Evolutionary conservation across 2,113 vertebrate genomes (phyloP).

Genomic region (Epinephelus lanceolatus): DNA sequence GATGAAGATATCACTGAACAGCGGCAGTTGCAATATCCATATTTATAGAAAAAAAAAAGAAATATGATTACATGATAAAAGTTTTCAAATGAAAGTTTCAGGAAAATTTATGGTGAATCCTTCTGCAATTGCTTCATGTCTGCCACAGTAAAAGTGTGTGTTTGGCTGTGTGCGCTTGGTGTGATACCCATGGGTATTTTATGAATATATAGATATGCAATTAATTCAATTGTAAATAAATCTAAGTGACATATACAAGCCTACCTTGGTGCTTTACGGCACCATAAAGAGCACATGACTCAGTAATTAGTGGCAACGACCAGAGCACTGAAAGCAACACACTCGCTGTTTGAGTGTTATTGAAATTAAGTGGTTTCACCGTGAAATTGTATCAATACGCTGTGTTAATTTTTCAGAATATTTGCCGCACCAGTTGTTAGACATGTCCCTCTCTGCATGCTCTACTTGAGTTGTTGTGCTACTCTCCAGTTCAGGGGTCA

Average conservation of each 20-base stretch:
- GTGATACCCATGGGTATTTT: background rate
- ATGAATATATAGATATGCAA: background rate
- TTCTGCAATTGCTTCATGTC: background rate
- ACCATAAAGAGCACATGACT: slow-evolving; percentile 7
- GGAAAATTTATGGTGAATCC: background rate
- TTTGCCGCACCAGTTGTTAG: background rate
- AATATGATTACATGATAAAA: slow-evolving; percentile 2
- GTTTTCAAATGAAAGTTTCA: background rate
- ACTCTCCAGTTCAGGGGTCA: background rate
- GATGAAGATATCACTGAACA: background rate
- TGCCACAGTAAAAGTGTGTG: background rate
- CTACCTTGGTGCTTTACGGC: slow-evolving; percentile 19
- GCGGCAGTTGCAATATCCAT: background rate
- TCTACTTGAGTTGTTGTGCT: background rate
- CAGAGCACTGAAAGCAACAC: background rate
- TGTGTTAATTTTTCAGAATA: background rate
- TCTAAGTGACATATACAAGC: slow-evolving; percentile 10
- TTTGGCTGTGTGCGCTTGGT: background rate
- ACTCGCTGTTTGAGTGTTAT: background rate
- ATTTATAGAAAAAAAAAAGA: background rate
- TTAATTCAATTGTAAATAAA: slow-evolving; percentile 14
- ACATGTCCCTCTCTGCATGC: background rate
- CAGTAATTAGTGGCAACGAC: slow-evolving; percentile 8
- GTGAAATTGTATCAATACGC: background rate
- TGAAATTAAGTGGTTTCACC: background rate